Percentiles rank a stretch among this genome's conserved stretches.
Evolutionary conservation across 2,797 vertebrate genomes (phyloP).

Genomic region (Gallirallus australis): DNA sequence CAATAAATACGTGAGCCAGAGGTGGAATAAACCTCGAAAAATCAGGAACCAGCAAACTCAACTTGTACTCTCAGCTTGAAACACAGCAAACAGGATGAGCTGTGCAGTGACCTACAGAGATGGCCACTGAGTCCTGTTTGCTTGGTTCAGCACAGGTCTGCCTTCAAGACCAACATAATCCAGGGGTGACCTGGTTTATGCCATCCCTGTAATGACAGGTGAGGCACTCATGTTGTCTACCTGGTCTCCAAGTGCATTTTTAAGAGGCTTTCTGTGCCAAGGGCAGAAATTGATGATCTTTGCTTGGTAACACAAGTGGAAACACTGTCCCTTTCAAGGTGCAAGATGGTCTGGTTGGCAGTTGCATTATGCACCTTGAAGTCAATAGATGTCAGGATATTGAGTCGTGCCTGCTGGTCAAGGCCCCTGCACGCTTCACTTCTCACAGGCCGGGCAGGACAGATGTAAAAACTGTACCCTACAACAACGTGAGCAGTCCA

Average conservation of each 20-base stretch:
- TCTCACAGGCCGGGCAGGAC: neutral
- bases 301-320: neutral
- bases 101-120: too few species aligned
- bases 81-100: neutral
- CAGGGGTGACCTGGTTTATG: neutral
- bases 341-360: neutral
- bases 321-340: neutral
- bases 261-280: neutral
- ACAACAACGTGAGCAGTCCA: neutral
- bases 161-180: neutral
- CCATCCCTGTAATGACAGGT: fast-evolving
- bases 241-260: neutral
- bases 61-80: neutral
- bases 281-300: neutral
- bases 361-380: neutral
- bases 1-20: neutral
- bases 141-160: neutral
- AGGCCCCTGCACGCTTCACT: neutral
- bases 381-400: neutral
- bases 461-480: neutral
- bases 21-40: neutral
- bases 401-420: neutral
- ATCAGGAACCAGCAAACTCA: neutral
- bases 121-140: neutral
- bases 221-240: neutral